Evolutionary conservation across 2,113 vertebrate species (phyloP), one percentile per base, ranked within the genome.

Genomic region (Potamarius usumacintae): DNA sequence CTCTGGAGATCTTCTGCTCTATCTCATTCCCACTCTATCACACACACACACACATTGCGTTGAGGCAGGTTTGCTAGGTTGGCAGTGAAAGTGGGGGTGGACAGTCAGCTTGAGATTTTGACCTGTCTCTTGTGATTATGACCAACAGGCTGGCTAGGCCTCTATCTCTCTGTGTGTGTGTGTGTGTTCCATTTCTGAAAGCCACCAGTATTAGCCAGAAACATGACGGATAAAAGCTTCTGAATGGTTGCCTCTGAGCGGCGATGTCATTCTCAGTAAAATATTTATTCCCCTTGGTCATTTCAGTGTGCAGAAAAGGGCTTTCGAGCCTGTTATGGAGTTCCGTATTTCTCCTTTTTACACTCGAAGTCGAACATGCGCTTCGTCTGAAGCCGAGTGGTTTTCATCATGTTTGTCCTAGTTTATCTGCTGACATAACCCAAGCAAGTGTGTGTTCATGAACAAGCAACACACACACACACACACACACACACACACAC

Each of bases 1-100:
- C 81, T 74, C 81, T 77, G 86, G 86, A 83, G 86, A 87, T 72
- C 83, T 84, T 20, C 30, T 84, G 83, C 83, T 72, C 83, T 57
- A 72, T 72, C 83, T 50, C 67, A 84, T 63, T 65, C 67, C 60
- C 53, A 52, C 30, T 65, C 90, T 63, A 65, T 72, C 55, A 57
- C 55, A 80, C 81, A 84, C 85, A 84, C 67, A 76, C 82, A 86
- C 72, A 82, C 62, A 42, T 74, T 87, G 48, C 30, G 4, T 17
- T 17, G 82, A 53, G 8, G n/a, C 63, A 52, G 48, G 50, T 55
- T 71, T 84, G 48, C 82, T 25, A 63, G 65, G 65, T 7, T 84
- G 63, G 63, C 50, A 71, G 48, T 84, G 63, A 71, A 84, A 84
- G n/a, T 84, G 65, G 65, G 55, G 63, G 65, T 52, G 63, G 82